Evolutionary conservation across 2,113 vertebrate species (phyloP).

Genomic region (Callipepla squamata): DNA sequence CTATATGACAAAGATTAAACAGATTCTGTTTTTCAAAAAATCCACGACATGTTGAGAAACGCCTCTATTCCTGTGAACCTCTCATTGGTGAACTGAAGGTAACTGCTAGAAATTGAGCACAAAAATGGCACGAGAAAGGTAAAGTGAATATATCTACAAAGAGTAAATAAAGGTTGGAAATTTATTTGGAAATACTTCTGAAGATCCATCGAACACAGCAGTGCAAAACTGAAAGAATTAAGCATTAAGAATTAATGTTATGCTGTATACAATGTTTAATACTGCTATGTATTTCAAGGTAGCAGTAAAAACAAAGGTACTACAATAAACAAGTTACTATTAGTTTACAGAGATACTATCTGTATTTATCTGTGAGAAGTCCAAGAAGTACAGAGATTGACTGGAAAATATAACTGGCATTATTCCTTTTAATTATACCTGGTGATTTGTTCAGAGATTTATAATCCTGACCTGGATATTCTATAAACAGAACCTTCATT

Average conservation of each 20-base stretch:
- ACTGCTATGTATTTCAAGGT: background rate
- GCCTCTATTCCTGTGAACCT: background rate
- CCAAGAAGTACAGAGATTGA: constrained; percentile 35
- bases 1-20: background rate
- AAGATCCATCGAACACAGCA: background rate
- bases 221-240: background rate
- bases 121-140: background rate
- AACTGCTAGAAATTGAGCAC: background rate
- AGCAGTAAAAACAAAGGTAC: constrained; percentile 33
- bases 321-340: background rate
- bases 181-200: constrained; percentile 26
- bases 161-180: background rate
- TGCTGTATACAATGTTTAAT: background rate
- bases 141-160: background rate
- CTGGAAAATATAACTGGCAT: constrained; percentile 32
- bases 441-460: constrained; percentile 49
- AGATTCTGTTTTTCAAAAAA: background rate
- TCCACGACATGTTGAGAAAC: background rate
- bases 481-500: constrained; percentile 46
- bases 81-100: background rate
- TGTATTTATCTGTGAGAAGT: background rate
- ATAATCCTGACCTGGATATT: constrained; percentile 34
- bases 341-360: constrained; percentile 24
- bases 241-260: background rate
- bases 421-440: constrained; percentile 53